phyloP scores from a whole-genome alignment of 2,888 invertebrate species.

The Incurvaria masculella region DNA sequence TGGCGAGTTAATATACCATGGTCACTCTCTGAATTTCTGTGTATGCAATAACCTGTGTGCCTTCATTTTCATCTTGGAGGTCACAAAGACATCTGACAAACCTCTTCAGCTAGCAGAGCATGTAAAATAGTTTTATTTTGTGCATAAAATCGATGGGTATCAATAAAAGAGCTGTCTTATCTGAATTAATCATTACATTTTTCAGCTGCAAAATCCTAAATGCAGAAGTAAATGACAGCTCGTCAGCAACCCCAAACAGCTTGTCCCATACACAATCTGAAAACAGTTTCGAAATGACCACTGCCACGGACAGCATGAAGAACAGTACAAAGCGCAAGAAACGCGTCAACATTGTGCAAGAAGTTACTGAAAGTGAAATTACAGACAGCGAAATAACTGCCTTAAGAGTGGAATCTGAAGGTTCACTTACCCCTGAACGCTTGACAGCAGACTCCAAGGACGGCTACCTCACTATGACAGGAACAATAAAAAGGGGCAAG shows the following conservation, averaged over 20 bases:
- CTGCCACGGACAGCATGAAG: conserved; percentile 42
- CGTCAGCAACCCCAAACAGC: conserved; percentile 42
- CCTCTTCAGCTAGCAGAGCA: no score
- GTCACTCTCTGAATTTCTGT: no score
- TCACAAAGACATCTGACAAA: no score
- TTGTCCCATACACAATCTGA: conserved; percentile 50
- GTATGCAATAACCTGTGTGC: no score
- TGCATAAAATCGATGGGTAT: no score
- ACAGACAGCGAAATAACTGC: conserved; percentile 42
- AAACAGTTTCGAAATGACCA: conserved; percentile 48
- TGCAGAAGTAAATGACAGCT: conserved; percentile 37
- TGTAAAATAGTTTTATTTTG: no score
- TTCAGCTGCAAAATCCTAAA: conserved; percentile 33
- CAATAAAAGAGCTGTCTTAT: no score
- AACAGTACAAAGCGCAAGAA: conserved; percentile 55
- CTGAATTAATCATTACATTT: no score
- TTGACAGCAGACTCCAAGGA: conserved; percentile 56
- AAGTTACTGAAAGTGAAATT: conserved; percentile 38
- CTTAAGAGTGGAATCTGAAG: conserved; percentile 41
- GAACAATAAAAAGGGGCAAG: conserved; percentile 69
- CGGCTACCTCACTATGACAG: conserved; percentile 66
- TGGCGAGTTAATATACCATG: no score
- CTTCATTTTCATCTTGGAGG: no score
- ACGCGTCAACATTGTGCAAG: conserved; percentile 61
- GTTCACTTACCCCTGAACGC: conserved; percentile 52